A percentile compares a stretch with the other conserved stretches of the same genome.
These are phyloP conservation scores for Cantharis rustica DNA, from an alignment of 2,888 invertebrate genomes.

Conservation along the genomic window DNA sequence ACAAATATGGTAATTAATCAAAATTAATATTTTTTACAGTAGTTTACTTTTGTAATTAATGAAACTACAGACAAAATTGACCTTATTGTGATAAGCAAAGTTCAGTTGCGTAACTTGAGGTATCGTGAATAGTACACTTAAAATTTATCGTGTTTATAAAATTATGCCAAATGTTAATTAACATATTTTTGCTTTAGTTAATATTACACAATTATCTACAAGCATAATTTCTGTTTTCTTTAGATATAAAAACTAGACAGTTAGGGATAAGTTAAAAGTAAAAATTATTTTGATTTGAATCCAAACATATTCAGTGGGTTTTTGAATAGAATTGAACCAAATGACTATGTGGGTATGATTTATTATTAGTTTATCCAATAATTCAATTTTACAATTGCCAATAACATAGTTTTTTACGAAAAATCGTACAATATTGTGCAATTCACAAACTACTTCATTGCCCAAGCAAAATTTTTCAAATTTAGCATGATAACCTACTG, in stretches of 20 bases:
- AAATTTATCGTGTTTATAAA: not conserved
- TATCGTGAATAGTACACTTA: not conserved
- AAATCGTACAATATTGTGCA: not conserved
- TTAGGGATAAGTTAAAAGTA: no score
- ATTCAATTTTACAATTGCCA: not conserved
- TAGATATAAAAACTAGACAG: no score
- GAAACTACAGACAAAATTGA: not conserved
- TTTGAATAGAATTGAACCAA: no score
- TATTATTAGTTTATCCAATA: not conserved
- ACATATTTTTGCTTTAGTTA: not conserved
- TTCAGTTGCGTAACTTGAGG: not conserved
- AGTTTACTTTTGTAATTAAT: not conserved
- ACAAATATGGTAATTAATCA: not conserved
- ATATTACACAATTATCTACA: not conserved
- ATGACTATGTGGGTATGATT: not conserved
- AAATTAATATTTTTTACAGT: not conserved
- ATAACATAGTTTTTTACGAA: not conserved
- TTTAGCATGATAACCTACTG: not conserved
- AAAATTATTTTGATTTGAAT: no score
- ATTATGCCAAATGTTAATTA: not conserved
- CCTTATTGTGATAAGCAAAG: not conserved
- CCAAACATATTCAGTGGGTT: not conserved
- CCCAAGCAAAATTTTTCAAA: not conserved
- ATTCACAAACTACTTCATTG: not conserved
- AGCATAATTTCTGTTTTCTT: no score